Base-by-base conservation (phyloP, 2,888 invertebrate species). In the Octodonta nipae region DNA sequence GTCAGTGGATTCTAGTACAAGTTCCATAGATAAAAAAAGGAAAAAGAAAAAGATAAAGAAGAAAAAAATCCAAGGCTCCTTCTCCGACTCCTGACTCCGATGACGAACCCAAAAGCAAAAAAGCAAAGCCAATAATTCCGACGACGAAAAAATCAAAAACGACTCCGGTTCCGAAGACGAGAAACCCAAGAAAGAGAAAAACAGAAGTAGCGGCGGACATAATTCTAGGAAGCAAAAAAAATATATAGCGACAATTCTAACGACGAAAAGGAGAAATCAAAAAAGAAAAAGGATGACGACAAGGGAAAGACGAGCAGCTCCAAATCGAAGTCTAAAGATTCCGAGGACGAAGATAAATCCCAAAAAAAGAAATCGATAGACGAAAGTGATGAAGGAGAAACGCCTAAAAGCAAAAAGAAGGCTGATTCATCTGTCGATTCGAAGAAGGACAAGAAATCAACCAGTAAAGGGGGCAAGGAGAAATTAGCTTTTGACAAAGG, bases 401-500 rank as follows among this genome's bases (percentile, higher is more conserved):
- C 44, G 1, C 35, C 41, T 24, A 46, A 45, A 32, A 38, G 33
- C 13, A 47, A 43, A 37, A 50, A 47, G 30, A 40, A 46, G 47
- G 25, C 33, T 40, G 17, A 44, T 12, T n/a, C n/a, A n/a, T n/a
- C n/a, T n/a, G n/a, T n/a, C n/a, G n/a, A n/a, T n/a, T n/a, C n/a
- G n/a, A n/a, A n/a, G n/a, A 26, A 11, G 26, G n/a, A n/a, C n/a
- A n/a, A n/a, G n/a, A n/a, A n/a, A n/a, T n/a, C n/a, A n/a, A n/a
- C n/a, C n/a, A n/a, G n/a, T n/a, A n/a, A n/a, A n/a, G 12, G 8
- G 10, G 26, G 5, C 12, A 26, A 13, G 3, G 26, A 26, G 3
- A 26, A 35, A 22, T 22, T 35, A 29, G 87, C 86, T 3, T 88
- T 87, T 52, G 84, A 83, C 27, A 69, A 79, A 42, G 83, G 83